phyloP scores from a whole-genome alignment of 1,140 invertebrate genomes.

The Pissodes strobi region DNA sequence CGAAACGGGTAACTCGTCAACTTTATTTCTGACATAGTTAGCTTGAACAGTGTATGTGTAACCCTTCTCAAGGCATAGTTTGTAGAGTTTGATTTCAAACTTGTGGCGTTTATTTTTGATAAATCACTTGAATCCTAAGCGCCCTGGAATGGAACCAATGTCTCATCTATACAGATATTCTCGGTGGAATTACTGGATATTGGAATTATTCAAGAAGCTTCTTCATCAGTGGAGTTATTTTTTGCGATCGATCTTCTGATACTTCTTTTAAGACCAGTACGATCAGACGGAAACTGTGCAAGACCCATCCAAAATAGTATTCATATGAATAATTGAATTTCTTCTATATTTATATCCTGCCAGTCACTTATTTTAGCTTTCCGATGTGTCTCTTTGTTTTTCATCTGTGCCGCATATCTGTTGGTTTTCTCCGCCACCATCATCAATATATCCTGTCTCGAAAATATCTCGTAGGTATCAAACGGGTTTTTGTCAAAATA shows the following conservation, averaged over 20 bases:
- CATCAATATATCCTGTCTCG: background rate
- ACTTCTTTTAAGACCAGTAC: background rate
- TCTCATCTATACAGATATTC: conserved; percentile 48
- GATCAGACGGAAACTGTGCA: background rate
- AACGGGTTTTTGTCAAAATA: background rate
- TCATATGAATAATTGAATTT: conserved; percentile 5
- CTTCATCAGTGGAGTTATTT: conserved; percentile 12
- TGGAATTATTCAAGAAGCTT: conserved; percentile 23
- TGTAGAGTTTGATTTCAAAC: no score
- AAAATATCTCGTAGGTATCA: background rate
- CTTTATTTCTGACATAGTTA: conserved; percentile 45
- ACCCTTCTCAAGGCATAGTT: conserved; percentile 36
- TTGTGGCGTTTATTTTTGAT: conserved; percentile 13
- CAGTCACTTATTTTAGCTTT: conserved; percentile 44
- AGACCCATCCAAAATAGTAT: conserved; percentile 11
- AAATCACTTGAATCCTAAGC: conserved; percentile 16
- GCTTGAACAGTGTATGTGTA: conserved; percentile 50
- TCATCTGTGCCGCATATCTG: conserved; percentile 37
- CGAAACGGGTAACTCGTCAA: background rate
- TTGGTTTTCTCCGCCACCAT: conserved; percentile 33
- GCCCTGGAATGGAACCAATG: conserved; percentile 50
- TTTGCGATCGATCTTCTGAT: background rate
- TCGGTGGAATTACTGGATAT: background rate
- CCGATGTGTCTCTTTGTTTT: no score
- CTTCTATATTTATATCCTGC: background rate